phyloP scores from a whole-genome alignment of 2,888 invertebrate genomes.

The Desoria tigrina region DNA sequence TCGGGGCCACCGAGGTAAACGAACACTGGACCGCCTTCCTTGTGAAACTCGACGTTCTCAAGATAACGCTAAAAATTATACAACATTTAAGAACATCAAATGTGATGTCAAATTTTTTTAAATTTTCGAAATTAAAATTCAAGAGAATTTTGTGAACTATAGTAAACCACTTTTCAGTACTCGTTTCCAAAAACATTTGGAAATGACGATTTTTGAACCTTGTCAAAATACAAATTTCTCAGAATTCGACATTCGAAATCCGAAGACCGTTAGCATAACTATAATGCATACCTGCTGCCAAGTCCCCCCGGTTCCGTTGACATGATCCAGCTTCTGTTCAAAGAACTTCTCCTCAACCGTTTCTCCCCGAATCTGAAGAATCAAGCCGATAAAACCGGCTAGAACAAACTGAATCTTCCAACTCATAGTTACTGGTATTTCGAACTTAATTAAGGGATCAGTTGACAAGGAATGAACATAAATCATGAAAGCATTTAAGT shows the following conservation, averaged over 20 bases:
- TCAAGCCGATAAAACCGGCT: too few relatives aligned
- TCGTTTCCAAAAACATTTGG: not conserved
- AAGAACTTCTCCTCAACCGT: slow-evolving; percentile 29
- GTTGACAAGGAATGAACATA: not conserved
- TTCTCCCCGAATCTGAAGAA: too few relatives aligned
- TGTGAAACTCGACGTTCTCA: slow-evolving; percentile 28
- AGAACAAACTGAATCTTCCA: too few relatives aligned
- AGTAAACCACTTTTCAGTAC: not conserved
- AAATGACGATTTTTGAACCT: too few relatives aligned
- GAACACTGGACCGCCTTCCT: slow-evolving; percentile 33
- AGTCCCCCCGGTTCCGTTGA: slow-evolving; percentile 20
- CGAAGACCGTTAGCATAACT: too few relatives aligned
- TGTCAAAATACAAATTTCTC: too few relatives aligned
- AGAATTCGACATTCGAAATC: too few relatives aligned
- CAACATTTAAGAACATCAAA: not conserved
- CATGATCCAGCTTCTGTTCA: slow-evolving; percentile 39
- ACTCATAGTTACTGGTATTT: not conserved
- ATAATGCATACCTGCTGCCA: slow-evolving; percentile 43
- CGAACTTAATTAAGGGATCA: not conserved
- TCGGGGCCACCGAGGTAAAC: slow-evolving; percentile 29
- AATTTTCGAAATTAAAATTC: not conserved
- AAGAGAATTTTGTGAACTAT: not conserved
- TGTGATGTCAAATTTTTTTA: too few relatives aligned
- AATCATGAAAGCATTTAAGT: too few relatives aligned
- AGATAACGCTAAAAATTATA: slow-evolving; percentile 21